phyloP scores from a whole-genome alignment of 64 coral and sea anemone genomes.

The Actinia tenebrosa region DNA sequence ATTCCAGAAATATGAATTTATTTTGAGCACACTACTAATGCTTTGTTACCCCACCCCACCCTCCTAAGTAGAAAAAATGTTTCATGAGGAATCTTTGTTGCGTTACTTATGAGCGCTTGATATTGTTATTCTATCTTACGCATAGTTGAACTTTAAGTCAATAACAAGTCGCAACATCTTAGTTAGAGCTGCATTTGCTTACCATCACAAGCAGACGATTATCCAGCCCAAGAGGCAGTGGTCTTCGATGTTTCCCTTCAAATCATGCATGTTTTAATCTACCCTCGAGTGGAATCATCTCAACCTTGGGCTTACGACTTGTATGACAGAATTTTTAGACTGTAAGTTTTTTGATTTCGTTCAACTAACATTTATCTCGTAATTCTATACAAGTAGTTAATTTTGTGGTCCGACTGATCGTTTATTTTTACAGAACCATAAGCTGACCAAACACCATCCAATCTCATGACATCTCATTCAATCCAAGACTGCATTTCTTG shows the following conservation, averaged over 20 bases:
- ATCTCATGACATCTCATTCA: background rate
- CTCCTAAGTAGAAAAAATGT: background rate
- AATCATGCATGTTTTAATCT: background rate
- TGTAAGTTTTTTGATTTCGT: background rate
- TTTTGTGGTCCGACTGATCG: background rate
- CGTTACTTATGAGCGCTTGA: background rate
- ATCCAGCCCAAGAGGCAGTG: background rate
- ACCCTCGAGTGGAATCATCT: too few species aligned
- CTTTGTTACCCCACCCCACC: background rate
- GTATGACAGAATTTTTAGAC: background rate
- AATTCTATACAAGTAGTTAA: background rate
- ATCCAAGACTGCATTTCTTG: background rate
- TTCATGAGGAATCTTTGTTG: background rate
- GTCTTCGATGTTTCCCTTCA: background rate
- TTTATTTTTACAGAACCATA: background rate
- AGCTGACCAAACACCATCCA: background rate
- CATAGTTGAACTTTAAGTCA: background rate
- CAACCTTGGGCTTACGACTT: background rate
- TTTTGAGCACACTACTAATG: background rate
- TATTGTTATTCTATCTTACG: background rate
- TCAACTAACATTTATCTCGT: background rate
- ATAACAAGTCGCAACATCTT: background rate
- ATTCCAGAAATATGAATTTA: too few species aligned
- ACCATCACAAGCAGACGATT: background rate
- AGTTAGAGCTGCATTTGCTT: background rate